A percentile compares a stretch with the other conserved stretches of the same genome.
Conservation (phyloP, 2,113 vertebrate species). For the Mastomys coucha region DNA sequence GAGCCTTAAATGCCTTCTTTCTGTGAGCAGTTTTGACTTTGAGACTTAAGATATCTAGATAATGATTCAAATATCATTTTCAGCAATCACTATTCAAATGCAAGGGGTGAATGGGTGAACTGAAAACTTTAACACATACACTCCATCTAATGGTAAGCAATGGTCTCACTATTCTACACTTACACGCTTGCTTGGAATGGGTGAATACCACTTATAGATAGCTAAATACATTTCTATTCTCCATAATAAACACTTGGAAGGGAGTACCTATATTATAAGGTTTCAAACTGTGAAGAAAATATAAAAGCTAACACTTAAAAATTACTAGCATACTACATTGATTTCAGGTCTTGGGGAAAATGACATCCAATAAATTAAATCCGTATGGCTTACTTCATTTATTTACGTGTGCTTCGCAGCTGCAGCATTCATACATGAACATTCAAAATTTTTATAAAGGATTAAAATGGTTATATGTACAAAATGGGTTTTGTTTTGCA, state of each 20-base stretch:
- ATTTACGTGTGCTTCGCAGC: conserved; percentile 91
- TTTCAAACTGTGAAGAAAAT: conserved; percentile 81
- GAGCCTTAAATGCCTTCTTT: conserved; percentile 56
- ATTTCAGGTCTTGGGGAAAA: conserved; percentile 89
- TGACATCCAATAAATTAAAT: conserved; percentile 97
- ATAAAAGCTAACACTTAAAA: conserved; percentile 85
- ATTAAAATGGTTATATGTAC: conserved; percentile 95
- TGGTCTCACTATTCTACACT: conserved; percentile 75
- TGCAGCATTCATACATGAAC: conserved; percentile 92
- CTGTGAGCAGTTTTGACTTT: conserved; percentile 26
- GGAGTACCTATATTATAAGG: conserved; percentile 79
- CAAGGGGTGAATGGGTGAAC: conserved; percentile 25
- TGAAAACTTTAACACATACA: conserved; percentile 77
- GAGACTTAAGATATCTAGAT: conserved; percentile 60
- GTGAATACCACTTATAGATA: conserved; percentile 80
- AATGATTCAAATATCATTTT: conserved; percentile 76
- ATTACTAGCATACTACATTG: conserved; percentile 82
- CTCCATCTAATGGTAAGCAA: conserved; percentile 78
- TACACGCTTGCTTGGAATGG: conserved; percentile 78
- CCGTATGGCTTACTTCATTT: conserved; percentile 93
- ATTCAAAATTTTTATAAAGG: conserved; percentile 92
- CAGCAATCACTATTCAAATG: conserved; percentile 77
- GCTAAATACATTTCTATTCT: conserved; percentile 79
- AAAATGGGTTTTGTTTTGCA: conserved; percentile 88
- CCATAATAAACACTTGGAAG: conserved; percentile 80